Conservation (phyloP, 2,113 vertebrate genomes). For the Gallinago jamesoni region DNA sequence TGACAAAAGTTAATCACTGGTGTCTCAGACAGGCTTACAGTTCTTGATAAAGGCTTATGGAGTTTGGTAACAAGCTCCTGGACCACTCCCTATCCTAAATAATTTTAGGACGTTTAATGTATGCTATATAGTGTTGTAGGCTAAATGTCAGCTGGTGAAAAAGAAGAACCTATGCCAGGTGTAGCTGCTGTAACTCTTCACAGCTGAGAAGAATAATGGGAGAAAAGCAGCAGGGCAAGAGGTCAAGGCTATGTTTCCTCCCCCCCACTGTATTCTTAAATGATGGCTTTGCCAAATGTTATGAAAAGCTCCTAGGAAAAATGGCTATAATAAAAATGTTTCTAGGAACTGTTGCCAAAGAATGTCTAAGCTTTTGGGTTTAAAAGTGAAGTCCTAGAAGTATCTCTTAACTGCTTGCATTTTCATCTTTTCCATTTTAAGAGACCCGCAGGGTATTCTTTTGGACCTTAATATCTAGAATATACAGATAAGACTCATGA, state of each 20-base stretch:
- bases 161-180: background rate
- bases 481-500: background rate
- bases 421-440: background rate
- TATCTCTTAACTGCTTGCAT: background rate
- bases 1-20: background rate
- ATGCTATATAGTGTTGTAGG: accelerated
- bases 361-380: background rate
- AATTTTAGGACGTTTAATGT: background rate
- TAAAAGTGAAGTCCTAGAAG: background rate
- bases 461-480: accelerated
- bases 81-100: background rate
- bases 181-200: background rate
- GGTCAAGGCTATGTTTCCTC: background rate
- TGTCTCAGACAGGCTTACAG: background rate
- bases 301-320: background rate
- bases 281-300: background rate
- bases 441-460: background rate
- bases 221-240: background rate
- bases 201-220: background rate
- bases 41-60: background rate
- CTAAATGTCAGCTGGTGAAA: background rate
- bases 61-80: background rate
- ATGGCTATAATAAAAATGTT: background rate
- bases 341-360: background rate
- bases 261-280: accelerated